Evolutionary conservation across 2,113 vertebrate species (phyloP).

Genomic region (Geococcyx californianus): DNA sequence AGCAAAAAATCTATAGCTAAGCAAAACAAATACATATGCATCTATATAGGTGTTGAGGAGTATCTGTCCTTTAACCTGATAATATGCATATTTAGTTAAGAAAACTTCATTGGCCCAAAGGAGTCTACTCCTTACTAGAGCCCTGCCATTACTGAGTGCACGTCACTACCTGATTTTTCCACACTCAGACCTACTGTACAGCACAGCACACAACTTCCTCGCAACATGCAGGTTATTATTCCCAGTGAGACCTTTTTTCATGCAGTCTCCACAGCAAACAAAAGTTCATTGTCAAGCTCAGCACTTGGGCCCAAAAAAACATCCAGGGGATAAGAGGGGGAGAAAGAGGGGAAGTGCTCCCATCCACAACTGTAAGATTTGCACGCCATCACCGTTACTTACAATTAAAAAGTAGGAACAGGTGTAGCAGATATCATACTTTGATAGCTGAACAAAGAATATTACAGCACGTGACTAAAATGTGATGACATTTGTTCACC

Average conservation of each 20-base stretch:
- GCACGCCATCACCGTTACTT: conserved; percentile 38
- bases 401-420: conserved; percentile 67
- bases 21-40: not conserved
- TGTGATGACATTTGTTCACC: conserved; percentile 79
- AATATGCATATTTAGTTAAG: not conserved
- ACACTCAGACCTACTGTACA: not conserved
- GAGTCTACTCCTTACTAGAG: conserved; percentile 26
- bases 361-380: conserved; percentile 3
- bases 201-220: conserved; percentile 21
- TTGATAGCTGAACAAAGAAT: conserved; percentile 79
- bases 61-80: not conserved
- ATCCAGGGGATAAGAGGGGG: not conserved
- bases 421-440: conserved; percentile 69
- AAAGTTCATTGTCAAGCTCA: conserved; percentile 76
- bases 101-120: conserved; percentile 38
- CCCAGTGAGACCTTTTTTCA: conserved; percentile 45
- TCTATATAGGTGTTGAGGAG: not conserved
- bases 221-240: not conserved
- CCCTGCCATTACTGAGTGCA: not conserved
- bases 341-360: not conserved
- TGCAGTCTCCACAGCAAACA: conserved; percentile 39
- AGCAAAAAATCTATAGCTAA: not conserved
- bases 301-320: conserved; percentile 64
- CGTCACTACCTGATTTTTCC: not conserved
- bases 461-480: conserved; percentile 77